Conservation (phyloP, 2,113 vertebrate genomes). For the Piaya cayana region DNA sequence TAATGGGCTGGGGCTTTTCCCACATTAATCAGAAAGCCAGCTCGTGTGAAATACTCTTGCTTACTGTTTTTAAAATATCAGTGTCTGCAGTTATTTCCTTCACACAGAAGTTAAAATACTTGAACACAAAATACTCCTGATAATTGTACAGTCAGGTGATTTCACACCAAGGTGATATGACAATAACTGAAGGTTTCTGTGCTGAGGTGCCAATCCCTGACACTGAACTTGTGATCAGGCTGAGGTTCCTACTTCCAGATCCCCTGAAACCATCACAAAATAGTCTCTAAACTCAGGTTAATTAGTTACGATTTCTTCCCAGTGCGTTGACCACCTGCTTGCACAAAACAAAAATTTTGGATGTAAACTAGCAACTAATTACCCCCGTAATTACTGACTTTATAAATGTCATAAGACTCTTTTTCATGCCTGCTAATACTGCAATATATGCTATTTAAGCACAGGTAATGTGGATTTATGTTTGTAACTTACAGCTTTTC, state of each 20-base stretch:
- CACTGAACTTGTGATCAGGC: neutral
- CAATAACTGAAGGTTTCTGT: neutral
- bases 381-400: neutral
- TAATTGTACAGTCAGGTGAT: neutral
- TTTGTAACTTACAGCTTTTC: neutral
- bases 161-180: neutral
- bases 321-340: neutral
- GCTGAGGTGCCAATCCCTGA: neutral
- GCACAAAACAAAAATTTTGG: neutral
- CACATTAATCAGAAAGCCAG: neutral
- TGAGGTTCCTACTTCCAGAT: neutral
- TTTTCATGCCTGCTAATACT: neutral
- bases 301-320: neutral
- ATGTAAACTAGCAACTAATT: neutral
- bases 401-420: neutral
- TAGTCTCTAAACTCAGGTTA: neutral
- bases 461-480: neutral
- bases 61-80: neutral
- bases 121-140: neutral
- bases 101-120: neutral
- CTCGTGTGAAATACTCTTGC: neutral
- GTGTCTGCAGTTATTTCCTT: neutral
- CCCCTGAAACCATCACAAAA: neutral
- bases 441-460: neutral
- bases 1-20: neutral